phyloP scores from a whole-genome alignment of 2,113 vertebrate species.

The Bujurquina vittata region DNA sequence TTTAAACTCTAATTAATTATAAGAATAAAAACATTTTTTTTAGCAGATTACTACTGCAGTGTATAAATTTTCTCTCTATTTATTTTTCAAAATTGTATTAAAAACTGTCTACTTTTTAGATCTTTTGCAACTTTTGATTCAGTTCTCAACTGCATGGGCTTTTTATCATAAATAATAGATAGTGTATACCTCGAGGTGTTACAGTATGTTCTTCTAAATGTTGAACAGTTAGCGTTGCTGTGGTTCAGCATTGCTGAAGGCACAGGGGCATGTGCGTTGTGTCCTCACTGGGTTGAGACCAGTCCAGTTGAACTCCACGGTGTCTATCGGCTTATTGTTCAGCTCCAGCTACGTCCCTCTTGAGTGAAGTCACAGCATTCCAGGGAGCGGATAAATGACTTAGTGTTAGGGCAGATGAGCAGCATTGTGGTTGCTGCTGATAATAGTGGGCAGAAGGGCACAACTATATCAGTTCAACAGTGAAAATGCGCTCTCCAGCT shows the following conservation, averaged over 20 bases:
- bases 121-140: not conserved
- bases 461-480: constrained; percentile 51
- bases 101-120: not conserved
- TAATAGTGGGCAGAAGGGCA: constrained; percentile 67
- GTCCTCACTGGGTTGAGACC: constrained; percentile 62
- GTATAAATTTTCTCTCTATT: not conserved
- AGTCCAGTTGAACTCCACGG: constrained; percentile 73
- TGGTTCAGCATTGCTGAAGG: constrained; percentile 39
- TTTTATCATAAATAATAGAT: not conserved
- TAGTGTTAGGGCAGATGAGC: constrained; percentile 79
- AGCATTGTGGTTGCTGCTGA: constrained; percentile 65
- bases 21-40: not conserved
- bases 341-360: constrained; percentile 62
- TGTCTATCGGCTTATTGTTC: constrained; percentile 81
- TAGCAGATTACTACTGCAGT: not conserved
- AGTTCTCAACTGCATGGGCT: not conserved
- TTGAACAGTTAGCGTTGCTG: constrained; percentile 11
- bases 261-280: constrained; percentile 53
- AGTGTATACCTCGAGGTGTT: not conserved
- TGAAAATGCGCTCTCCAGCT: constrained; percentile 33
- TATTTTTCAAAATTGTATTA: not conserved
- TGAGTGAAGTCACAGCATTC: constrained; percentile 82
- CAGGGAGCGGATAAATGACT: constrained; percentile 79
- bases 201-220: not conserved
- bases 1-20: not conserved